Conservation (phyloP, 2,797 vertebrate genomes). For the Xiphophorus birchmanni region DNA sequence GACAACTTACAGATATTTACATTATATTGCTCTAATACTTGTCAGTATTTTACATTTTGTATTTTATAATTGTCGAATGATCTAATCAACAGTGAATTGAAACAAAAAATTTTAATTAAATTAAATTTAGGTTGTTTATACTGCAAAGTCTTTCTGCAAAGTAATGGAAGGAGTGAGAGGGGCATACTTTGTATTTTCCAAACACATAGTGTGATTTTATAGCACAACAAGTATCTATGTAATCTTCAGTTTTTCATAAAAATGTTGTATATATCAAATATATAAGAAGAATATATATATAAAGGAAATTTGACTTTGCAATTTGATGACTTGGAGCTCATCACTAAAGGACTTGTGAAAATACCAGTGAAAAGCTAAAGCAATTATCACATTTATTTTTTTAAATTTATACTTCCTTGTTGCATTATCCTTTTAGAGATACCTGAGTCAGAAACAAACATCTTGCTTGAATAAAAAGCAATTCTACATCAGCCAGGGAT, state of each 20-base stretch:
- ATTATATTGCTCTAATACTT: too few species aligned
- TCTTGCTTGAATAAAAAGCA: not conserved
- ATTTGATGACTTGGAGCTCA: not conserved
- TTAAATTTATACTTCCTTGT: not conserved
- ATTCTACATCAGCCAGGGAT: not conserved
- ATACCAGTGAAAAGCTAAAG: not conserved
- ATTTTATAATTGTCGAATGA: too few species aligned
- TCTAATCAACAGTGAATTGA: too few species aligned
- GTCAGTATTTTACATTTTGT: too few species aligned
- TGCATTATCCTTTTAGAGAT: not conserved
- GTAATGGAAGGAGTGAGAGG: not conserved
- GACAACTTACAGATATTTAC: too few species aligned
- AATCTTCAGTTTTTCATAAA: not conserved
- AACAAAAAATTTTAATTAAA: not conserved
- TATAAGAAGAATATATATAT: too few species aligned
- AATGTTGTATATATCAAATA: not conserved
- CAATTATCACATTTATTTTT: not conserved
- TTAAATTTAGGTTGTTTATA: not conserved
- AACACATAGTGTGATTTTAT: not conserved
- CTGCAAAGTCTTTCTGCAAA: not conserved
- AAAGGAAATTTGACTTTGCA: not conserved
- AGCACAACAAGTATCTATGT: not conserved
- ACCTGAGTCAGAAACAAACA: not conserved
- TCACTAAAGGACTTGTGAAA: not conserved
- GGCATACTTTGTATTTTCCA: not conserved